These are phyloP conservation scores for Sturnira hondurensis DNA, from an alignment of 2,113 vertebrate species.

Conservation along the genomic window DNA sequence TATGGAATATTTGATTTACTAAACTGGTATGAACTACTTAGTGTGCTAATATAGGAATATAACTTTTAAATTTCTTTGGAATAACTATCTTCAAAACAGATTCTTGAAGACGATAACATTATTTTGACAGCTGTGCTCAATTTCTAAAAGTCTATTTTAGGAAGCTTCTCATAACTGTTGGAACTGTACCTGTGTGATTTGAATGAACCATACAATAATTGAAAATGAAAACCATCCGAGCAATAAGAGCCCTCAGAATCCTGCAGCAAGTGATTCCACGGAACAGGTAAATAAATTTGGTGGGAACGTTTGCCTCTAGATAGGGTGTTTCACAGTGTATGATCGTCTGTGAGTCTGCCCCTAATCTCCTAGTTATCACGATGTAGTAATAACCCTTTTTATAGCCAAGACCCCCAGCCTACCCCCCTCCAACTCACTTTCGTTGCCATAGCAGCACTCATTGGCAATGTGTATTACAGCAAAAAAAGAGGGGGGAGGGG, in stretches of 20 bases:
- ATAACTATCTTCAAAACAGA: constrained; percentile 78
- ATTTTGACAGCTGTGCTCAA: constrained; percentile 80
- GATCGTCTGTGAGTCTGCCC: constrained; percentile 49
- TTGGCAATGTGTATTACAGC: constrained; percentile 73
- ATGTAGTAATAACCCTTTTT: constrained; percentile 71
- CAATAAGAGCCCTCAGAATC: constrained; percentile 71
- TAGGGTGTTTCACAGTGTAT: constrained; percentile 49
- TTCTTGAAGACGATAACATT: constrained; percentile 77
- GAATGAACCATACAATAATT: constrained; percentile 75
- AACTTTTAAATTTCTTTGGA: constrained; percentile 81
- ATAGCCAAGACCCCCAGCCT: constrained; percentile 47
- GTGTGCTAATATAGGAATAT: constrained; percentile 80
- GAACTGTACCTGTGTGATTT: constrained; percentile 80
- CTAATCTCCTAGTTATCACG: constrained; percentile 60
- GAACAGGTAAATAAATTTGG: constrained; percentile 40
- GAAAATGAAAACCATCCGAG: constrained; percentile 72
- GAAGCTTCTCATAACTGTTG: constrained; percentile 67
- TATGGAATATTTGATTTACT: constrained; percentile 88
- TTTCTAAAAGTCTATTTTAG: constrained; percentile 78
- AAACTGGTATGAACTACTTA: constrained; percentile 81
- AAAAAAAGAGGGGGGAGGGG: neutral
- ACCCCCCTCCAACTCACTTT: neutral
- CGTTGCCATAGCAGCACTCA: constrained; percentile 78
- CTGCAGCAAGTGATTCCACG: constrained; percentile 33
- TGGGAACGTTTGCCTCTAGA: constrained; percentile 30